Percentiles rank a stretch among this genome's conserved stretches.
Evolutionary conservation across 2,797 vertebrate genomes (phyloP).

Genomic region (Tinamus major): DNA sequence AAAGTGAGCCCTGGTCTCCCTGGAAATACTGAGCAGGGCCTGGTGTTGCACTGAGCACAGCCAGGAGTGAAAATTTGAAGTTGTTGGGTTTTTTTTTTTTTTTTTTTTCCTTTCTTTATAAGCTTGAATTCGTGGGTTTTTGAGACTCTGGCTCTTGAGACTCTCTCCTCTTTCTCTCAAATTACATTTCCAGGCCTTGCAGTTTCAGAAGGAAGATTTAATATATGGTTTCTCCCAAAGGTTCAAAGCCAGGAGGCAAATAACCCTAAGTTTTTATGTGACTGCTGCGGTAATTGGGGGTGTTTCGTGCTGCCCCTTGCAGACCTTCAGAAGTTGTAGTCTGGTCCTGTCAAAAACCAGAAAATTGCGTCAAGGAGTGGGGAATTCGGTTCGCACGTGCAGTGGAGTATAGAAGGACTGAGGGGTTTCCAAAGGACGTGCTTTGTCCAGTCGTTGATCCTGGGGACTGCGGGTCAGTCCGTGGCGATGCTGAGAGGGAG

Average conservation of each 20-base stretch:
- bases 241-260: conserved; percentile 44
- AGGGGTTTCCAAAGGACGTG: conserved; percentile 19
- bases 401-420: conserved; percentile 39
- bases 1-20: not conserved
- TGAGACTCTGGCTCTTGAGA: not conserved
- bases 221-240: conserved; percentile 36
- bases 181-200: not conserved
- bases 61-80: not conserved
- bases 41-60: not conserved
- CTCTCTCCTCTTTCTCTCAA: not conserved
- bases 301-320: conserved; percentile 20
- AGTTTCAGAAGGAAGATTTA: conserved; percentile 31
- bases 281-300: not conserved
- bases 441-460: conserved; percentile 49
- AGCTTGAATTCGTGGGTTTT: not conserved
- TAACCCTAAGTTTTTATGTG: conserved; percentile 20
- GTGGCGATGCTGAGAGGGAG: not conserved
- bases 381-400: conserved; percentile 5
- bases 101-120: not conserved
- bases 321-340: not conserved
- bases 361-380: conserved; percentile 25
- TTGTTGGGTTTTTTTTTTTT: accelerated
- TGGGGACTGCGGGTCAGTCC: conserved; percentile 14
- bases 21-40: not conserved
- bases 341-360: conserved; percentile 15